A percentile compares a stretch with the other conserved stretches of the same genome.
phyloP scores from a whole-genome alignment of 1,140 invertebrate species.

The Drosophila leontia region DNA sequence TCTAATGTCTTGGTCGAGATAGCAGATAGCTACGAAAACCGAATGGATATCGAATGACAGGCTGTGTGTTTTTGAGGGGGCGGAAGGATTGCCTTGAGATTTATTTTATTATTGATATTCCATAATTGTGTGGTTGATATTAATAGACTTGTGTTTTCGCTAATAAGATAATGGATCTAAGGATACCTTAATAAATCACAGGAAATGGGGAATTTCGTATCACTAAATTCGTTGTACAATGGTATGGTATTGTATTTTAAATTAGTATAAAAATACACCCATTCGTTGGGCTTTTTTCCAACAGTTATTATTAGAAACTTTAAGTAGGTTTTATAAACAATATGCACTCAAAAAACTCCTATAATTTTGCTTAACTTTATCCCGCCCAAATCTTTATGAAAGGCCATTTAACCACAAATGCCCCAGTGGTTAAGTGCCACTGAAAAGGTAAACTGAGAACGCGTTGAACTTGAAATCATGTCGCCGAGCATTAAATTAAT shows the following conservation, averaged over 20 bases:
- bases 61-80: background rate
- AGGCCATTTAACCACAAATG: constrained; percentile 24
- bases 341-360: constrained; percentile 2
- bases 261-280: too few relatives aligned
- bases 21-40: constrained; percentile 12
- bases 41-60: constrained; percentile 1
- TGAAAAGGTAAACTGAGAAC: constrained; percentile 34
- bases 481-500: constrained; percentile 77
- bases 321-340: background rate
- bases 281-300: background rate
- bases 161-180: background rate
- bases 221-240: too few relatives aligned
- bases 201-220: background rate
- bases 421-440: constrained; percentile 12
- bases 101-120: constrained; percentile 16
- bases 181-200: background rate
- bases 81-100: background rate
- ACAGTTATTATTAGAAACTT: background rate
- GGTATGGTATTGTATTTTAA: too few relatives aligned
- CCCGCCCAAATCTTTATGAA: constrained; percentile 18
- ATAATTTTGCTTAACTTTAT: constrained; percentile 5
- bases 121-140: constrained; percentile 19
- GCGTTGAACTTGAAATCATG: constrained; percentile 61
- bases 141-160: constrained; percentile 13
- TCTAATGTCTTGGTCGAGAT: background rate